Evolutionary conservation across 2,113 vertebrate genomes (phyloP), one percentile per base, ranked within the genome.

Genomic region (Actinemys pallida): DNA sequence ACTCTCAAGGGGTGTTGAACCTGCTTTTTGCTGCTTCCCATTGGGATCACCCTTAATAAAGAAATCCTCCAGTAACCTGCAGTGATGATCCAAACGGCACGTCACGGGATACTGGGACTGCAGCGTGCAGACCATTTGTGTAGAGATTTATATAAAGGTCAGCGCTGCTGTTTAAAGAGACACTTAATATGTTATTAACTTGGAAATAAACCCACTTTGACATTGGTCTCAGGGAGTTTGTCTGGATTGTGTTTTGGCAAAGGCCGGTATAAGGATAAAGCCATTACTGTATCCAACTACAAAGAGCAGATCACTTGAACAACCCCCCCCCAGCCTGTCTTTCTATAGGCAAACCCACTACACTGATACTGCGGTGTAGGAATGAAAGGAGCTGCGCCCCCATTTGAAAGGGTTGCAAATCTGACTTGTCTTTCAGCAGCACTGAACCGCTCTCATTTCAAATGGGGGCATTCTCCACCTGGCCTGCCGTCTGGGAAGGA

Each of bases 131-230:
- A 27, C 22, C 87, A 92, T 53, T 76, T 84, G 49, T 47, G 17
- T 10, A 39, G 65, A 93, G 52, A 89, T 86, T 69, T 25, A 2
- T 45, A 12, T 88, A 50, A 79, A 35, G 45, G 47, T 56, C 0
- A 35, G 11, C 84, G 84, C 82, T 92, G 86, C 54, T 93, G 42
- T 89, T 22, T 72, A 88, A 57, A 93, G 6, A 87, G 82, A 53
- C 42, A 5, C 1, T 42, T 72, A 81, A 94, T 81, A 72, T 94
- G 72, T 90, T 65, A 87, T 85, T 22, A 87, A 22, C 87, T 93
- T 94, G 87, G 88, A 35, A 97, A 97, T 97, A 97, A 97, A 97
- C 9, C 7, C 11, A 3, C 72, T 24, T 24, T 45, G 72, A 45
- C 75, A 27, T 39, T 88, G 94, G 88, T 45, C 1, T 13, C 53